Conservation (phyloP, 2,113 vertebrate species). For the Abramis brama region DNA sequence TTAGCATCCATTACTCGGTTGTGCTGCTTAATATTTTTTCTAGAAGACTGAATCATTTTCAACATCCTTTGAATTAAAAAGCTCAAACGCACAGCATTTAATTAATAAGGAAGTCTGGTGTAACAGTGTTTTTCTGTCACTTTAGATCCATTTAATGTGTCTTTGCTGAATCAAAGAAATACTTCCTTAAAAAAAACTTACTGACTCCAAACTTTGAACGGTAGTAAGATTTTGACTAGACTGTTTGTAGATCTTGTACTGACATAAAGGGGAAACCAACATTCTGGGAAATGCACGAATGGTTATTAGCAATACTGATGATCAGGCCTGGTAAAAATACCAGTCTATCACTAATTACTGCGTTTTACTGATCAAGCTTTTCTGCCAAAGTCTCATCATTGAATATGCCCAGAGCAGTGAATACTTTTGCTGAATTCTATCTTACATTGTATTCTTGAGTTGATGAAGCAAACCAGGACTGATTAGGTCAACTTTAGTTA, state of each 20-base stretch:
- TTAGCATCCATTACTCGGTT: background rate
- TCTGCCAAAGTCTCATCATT: background rate
- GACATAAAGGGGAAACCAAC: too few species aligned
- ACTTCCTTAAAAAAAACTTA: too few species aligned
- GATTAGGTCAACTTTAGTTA: background rate
- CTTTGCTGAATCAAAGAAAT: background rate
- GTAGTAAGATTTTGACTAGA: too few species aligned
- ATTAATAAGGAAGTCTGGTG: background rate
- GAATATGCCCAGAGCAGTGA: background rate
- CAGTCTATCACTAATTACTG: background rate
- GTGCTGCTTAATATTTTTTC: background rate
- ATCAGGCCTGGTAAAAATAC: background rate
- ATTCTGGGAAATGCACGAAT: background rate
- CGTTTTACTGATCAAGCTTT: background rate
- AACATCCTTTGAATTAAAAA: background rate
- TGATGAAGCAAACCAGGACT: background rate
- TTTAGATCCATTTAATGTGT: background rate
- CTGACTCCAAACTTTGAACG: too few species aligned
- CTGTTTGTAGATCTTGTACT: too few species aligned
- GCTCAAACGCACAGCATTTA: background rate
- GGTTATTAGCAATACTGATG: background rate
- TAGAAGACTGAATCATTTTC: background rate
- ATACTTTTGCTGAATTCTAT: background rate
- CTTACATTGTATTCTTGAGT: background rate
- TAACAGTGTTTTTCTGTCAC: background rate